Evolutionary conservation across 2,797 vertebrate species (phyloP).

Genomic region (Podarcis lilfordi): DNA sequence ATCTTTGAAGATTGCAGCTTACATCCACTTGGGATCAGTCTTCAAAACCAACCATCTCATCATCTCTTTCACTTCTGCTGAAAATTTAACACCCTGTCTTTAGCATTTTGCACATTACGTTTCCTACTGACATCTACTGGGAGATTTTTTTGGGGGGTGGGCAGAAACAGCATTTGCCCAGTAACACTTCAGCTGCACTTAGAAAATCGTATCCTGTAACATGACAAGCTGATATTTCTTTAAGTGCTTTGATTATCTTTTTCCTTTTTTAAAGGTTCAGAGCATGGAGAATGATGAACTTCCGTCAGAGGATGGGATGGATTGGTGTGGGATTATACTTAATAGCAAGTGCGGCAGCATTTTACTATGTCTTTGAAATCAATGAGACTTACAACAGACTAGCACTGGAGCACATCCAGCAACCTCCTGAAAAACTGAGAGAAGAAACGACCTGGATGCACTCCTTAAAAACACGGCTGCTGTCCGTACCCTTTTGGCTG

Average conservation of each 20-base stretch:
- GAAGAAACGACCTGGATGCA: constrained; percentile 83
- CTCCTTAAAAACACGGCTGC: constrained; percentile 83
- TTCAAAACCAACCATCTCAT: not conserved
- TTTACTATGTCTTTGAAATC: constrained; percentile 95
- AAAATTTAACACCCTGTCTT: not conserved
- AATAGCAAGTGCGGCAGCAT: constrained; percentile 85
- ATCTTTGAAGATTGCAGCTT: not conserved
- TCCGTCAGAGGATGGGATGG: constrained; percentile 98
- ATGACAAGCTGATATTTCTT: not conserved
- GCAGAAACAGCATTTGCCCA: not conserved
- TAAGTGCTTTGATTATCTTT: not conserved
- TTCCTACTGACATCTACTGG: not conserved
- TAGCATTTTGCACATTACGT: not conserved
- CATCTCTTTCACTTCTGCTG: not conserved
- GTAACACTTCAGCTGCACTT: not conserved
- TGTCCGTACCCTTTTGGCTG: constrained; percentile 91
- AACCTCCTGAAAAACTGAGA: constrained; percentile 72
- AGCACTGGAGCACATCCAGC: constrained; percentile 88
- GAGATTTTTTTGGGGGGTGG: not conserved
- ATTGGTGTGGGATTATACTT: constrained; percentile 90
- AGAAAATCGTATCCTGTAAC: not conserved
- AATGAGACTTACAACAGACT: constrained; percentile 89
- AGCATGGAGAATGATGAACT: constrained; percentile 99
- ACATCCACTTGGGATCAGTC: not conserved
- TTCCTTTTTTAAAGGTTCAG: constrained; percentile 75